phyloP scores from a whole-genome alignment of 2,797 vertebrate species.

The Huso huso region DNA sequence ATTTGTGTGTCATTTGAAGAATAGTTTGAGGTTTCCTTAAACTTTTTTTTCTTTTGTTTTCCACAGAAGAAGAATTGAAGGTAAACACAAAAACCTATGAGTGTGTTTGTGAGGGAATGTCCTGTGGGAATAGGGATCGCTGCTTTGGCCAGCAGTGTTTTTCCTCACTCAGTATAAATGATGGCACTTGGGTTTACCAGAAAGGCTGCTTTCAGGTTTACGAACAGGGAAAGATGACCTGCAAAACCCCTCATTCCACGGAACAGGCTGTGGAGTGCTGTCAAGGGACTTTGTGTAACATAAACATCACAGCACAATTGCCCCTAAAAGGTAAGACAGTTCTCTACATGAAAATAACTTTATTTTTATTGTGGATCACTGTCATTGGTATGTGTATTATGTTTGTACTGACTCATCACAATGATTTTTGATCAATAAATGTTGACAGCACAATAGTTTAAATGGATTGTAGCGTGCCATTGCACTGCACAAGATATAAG shows the following conservation, averaged over 20 bases:
- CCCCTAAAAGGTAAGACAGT: conserved; percentile 66
- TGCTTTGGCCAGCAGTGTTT: conserved; percentile 91
- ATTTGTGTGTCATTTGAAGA: not conserved
- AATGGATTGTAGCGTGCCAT: too few species aligned
- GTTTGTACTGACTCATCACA: too few species aligned
- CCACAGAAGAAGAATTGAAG: conserved; percentile 60
- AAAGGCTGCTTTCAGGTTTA: conserved; percentile 93
- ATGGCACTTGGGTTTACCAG: conserved; percentile 72
- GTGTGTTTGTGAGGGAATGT: conserved; percentile 86
- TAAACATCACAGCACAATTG: conserved; percentile 80
- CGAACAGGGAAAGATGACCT: conserved; percentile 86
- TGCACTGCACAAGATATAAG: too few species aligned
- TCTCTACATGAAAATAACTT: fast-evolving
- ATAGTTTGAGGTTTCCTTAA: not conserved
- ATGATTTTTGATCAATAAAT: too few species aligned
- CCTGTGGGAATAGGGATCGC: conserved; percentile 70
- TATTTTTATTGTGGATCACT: not conserved
- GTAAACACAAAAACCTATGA: conserved; percentile 49
- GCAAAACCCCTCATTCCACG: conserved; percentile 85
- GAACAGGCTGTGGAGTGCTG: conserved; percentile 93
- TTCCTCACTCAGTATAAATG: conserved; percentile 74
- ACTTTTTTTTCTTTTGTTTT: conserved; percentile 11
- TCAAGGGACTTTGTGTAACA: conserved; percentile 86
- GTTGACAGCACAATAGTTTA: too few species aligned
- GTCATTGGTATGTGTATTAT: not conserved